Percentiles rank a stretch among this genome's conserved stretches.
phyloP scores from a whole-genome alignment of 2,113 vertebrate genomes.

The Rhynchopsitta pachyrhyncha region DNA sequence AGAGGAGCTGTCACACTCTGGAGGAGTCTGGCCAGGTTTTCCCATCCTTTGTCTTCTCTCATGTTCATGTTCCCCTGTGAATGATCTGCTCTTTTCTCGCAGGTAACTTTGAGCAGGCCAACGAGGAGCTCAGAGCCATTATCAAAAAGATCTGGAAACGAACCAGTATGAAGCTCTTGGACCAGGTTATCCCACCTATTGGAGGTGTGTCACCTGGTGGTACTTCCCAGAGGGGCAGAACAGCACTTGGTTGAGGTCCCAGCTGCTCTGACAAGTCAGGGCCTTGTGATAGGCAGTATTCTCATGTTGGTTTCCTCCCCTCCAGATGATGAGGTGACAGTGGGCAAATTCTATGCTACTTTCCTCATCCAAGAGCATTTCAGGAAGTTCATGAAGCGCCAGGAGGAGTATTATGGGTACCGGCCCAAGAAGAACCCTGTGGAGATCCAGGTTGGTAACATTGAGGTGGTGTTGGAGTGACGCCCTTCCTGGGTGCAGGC shows the following conservation, averaged over 20 bases:
- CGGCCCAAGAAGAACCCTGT: constrained; percentile 88
- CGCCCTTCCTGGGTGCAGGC: neutral
- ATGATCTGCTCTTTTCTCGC: neutral
- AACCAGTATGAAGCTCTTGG: constrained; percentile 97
- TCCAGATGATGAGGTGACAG: constrained; percentile 96
- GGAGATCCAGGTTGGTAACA: constrained; percentile 86
- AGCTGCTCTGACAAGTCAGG: neutral
- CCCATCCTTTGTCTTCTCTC: neutral
- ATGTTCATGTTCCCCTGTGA: neutral
- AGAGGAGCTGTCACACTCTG: neutral
- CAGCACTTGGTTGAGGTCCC: accelerated
- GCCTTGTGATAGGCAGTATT: neutral
- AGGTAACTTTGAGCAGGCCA: constrained; percentile 97
- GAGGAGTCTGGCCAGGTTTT: neutral
- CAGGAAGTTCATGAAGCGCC: constrained; percentile 95
- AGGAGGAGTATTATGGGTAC: constrained; percentile 97
- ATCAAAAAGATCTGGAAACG: constrained; percentile 99
- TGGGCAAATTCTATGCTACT: constrained; percentile 97
- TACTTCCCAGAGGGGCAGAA: neutral
- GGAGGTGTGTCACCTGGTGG: constrained; percentile 78
- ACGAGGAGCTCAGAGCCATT: constrained; percentile 93
- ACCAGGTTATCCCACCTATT: constrained; percentile 97
- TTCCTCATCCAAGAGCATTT: constrained; percentile 98
- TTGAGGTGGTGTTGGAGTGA: neutral
- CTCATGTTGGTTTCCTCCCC: neutral